These are phyloP conservation scores for Brachionus plicatilis DNA, from an alignment of 1,140 invertebrate genomes.

Conservation along the genomic window DNA sequence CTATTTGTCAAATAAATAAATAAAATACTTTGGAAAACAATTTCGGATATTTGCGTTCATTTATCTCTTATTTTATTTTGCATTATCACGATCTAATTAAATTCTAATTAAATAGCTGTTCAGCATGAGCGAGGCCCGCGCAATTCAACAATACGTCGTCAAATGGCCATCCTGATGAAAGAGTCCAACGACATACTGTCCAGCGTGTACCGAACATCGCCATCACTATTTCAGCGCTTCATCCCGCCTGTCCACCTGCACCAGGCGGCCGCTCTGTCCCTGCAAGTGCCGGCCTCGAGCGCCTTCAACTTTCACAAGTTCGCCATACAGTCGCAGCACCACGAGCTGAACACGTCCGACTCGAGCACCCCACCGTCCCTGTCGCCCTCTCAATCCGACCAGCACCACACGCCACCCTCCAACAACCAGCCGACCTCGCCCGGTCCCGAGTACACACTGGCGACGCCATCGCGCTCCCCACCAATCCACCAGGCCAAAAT, in stretches of 20 bases:
- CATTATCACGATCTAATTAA: conserved; percentile 14
- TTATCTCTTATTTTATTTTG: conserved; percentile 6
- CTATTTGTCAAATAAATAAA: not conserved
- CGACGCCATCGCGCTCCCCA: not conserved
- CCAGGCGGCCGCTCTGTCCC: not conserved
- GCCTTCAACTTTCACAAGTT: not conserved
- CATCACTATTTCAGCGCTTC: conserved; percentile 8
- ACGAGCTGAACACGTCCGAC: not conserved
- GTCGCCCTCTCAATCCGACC: not conserved
- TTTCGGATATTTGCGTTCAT: conserved; percentile 12
- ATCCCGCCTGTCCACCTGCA: not conserved
- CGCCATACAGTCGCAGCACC: not conserved
- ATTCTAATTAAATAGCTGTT: conserved; percentile 55
- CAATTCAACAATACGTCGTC: conserved; percentile 53
- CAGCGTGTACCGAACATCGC: conserved; percentile 17
- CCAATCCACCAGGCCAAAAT: not conserved
- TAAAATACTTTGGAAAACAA: not conserved
- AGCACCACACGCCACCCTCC: not conserved
- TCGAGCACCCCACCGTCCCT: not conserved
- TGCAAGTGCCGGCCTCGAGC: not conserved
- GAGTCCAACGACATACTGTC: conserved; percentile 32
- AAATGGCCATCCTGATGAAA: conserved; percentile 40
- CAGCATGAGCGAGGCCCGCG: conserved; percentile 63
- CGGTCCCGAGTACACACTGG: not conserved
- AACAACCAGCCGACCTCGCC: not conserved